A percentile compares a stretch with the other conserved stretches of the same genome.
Conservation (phyloP, 2,888 invertebrate species). For the Escarpia spicata region DNA sequence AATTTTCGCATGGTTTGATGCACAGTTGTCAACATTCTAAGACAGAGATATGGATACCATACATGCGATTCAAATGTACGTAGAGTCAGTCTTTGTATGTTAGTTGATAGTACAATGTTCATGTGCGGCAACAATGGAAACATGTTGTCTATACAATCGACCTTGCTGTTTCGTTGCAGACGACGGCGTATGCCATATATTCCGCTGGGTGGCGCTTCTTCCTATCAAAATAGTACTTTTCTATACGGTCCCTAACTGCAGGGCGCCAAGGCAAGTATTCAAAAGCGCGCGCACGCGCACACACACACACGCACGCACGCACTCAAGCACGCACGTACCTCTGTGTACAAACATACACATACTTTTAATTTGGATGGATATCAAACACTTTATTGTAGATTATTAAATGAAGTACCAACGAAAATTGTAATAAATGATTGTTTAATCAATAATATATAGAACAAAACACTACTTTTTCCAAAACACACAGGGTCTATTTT, state of each 20-base stretch:
- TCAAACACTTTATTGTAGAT: neutral
- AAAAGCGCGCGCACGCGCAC: neutral
- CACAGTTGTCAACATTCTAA: too few relatives aligned
- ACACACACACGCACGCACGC: neutral
- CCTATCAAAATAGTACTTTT: conserved; percentile 85
- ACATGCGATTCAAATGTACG: too few relatives aligned
- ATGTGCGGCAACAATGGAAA: neutral
- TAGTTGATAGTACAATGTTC: neutral
- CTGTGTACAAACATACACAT: too few relatives aligned
- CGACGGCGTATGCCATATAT: conserved; percentile 45
- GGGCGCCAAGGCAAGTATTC: conserved; percentile 56
- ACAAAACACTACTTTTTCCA: neutral
- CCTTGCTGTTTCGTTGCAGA: conserved; percentile 26
- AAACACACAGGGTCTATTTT: too few relatives aligned
- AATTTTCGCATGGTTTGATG: too few relatives aligned
- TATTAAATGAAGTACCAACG: neutral
- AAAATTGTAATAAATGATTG: neutral
- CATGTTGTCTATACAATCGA: neutral
- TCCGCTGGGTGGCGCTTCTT: conserved; percentile 82
- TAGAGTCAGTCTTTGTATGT: too few relatives aligned
- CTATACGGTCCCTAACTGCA: conserved; percentile 91
- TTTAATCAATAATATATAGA: neutral
- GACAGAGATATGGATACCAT: too few relatives aligned
- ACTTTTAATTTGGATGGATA: too few relatives aligned
- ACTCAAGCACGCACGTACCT: neutral